Evolutionary conservation across 2,888 invertebrate species (phyloP).

Genomic region (Ochropleura plecta): DNA sequence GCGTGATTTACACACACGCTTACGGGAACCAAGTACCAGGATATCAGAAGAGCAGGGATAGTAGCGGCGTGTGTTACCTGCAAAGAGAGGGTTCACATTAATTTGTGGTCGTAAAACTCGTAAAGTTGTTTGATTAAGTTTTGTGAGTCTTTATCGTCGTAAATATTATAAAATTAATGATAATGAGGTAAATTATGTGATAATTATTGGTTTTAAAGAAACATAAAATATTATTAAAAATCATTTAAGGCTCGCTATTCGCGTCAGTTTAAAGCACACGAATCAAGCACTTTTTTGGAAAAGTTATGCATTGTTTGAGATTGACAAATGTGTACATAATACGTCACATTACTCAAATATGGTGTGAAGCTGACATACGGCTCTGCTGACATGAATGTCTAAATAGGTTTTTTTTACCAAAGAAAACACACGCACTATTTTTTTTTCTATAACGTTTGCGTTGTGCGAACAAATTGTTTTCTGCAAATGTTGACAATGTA

Average conservation of each 20-base stretch:
- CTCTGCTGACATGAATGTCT: slow-evolving; percentile 37
- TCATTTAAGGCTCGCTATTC: not conserved
- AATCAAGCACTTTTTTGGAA: slow-evolving; percentile 32
- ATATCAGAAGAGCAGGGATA: slow-evolving; percentile 18
- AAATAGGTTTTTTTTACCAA: slow-evolving; percentile 26
- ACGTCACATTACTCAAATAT: slow-evolving; percentile 51
- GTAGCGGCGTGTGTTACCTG: slow-evolving; percentile 65
- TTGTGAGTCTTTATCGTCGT: slow-evolving; percentile 1
- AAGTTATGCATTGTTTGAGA: slow-evolving; percentile 49
- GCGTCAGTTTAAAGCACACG: slow-evolving; percentile 15
- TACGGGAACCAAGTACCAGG: slow-evolving; percentile 52
- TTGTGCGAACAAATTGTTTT: slow-evolving; percentile 15
- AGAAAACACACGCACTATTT: slow-evolving; percentile 4
- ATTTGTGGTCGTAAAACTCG: slow-evolving; percentile 51
- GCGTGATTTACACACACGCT: slow-evolving; percentile 76
- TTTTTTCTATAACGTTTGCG: not conserved
- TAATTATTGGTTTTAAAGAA: not conserved
- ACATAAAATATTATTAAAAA: not conserved
- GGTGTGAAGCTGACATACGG: slow-evolving; percentile 16
- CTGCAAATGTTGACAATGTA: slow-evolving; percentile 35
- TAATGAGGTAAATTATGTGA: slow-evolving; percentile 11
- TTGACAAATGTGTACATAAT: slow-evolving; percentile 29
- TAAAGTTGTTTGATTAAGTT: slow-evolving; percentile 37
- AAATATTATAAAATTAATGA: slow-evolving; percentile 16
- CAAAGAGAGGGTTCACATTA: slow-evolving; percentile 62